Evolutionary conservation across 2,113 vertebrate species (phyloP).

Genomic region (Chelonoidis abingdonii): DNA sequence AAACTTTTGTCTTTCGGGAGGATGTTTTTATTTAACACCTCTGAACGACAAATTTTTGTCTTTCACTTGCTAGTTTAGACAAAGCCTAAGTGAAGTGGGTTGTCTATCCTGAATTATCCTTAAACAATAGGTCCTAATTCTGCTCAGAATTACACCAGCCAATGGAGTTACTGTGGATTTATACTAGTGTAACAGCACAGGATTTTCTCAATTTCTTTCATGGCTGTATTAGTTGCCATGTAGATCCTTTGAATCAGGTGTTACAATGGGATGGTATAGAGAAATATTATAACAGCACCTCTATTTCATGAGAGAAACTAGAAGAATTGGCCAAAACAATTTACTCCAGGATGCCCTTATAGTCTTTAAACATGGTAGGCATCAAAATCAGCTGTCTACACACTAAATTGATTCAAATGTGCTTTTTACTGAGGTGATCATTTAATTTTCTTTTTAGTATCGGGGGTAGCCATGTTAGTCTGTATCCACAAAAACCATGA

Average conservation of each 20-base stretch:
- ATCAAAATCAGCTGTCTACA: neutral
- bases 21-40: too few relatives aligned
- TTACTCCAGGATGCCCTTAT: neutral
- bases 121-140: neutral
- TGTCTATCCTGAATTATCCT: neutral
- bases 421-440: neutral
- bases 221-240: rapidly evolving
- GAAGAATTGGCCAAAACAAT: neutral
- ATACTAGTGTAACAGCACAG: neutral
- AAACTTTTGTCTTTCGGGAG: too few relatives aligned
- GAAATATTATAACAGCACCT: neutral
- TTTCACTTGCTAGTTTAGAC: too few relatives aligned
- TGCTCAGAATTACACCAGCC: neutral
- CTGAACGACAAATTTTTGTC: too few relatives aligned
- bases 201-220: neutral
- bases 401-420: neutral
- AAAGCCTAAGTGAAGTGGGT: neutral
- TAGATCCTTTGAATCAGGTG: neutral
- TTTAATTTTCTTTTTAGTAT: neutral
- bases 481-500: too few relatives aligned
- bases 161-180: neutral
- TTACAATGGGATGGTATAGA: neutral
- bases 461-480: too few relatives aligned
- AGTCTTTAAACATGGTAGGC: neutral
- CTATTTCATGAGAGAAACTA: neutral